Base-by-base conservation (phyloP, 30 jellyfish, hydroid and myxozoan species). In the Morbakka virulenta region DNA sequence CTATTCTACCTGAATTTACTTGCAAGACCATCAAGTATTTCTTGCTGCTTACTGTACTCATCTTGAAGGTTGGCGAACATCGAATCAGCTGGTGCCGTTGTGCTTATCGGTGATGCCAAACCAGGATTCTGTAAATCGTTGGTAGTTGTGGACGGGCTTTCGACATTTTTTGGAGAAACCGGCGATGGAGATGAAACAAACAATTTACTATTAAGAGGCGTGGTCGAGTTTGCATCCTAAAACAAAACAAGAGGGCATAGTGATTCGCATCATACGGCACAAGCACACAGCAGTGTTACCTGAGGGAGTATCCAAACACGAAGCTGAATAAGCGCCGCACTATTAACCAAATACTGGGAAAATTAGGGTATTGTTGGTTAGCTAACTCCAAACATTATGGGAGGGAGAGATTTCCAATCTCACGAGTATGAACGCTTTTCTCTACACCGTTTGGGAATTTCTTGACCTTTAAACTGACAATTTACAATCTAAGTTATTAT, bases 1-100 rank as follows among this genome's bases (percentile, higher is more conserved):
- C 9, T 41, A 41, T 6, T 17, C 57, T 12, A 69, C 92, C 96
- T 86, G 85, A 85, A 76, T 21, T 31, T 49, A 4, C 76, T 67
- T 30, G 77, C 31, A 31, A 85, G 86, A 4, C 84, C 90, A 66
- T 85, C 86, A 11, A 85, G 86, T 4, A 75, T 61, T 27, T 85
- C 95, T 12, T 79, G 76, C 57, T 41, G 57, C 57, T 41, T 41
- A 9, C 57, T 9, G 17, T 41, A 41, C 57, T 41, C 57, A 6
- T 41, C 57, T 41, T 41, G 57, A 6, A 41, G 57, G 17, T 41
- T 41, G 57, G 57, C 57, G 17, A 41, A 41, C 57, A 41, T 41
- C 17, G 57, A 41, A 41, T 41, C 57, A 41, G 57, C 57, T 41
- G 57, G 57, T 17, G 57, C 57, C 9, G 57, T 41, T 17, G 57